A percentile compares a stretch with the other conserved stretches of the same genome.
These are phyloP conservation scores for Ophioninae sp. DNA, from an alignment of 2,888 invertebrate species.

Conservation along the genomic window DNA sequence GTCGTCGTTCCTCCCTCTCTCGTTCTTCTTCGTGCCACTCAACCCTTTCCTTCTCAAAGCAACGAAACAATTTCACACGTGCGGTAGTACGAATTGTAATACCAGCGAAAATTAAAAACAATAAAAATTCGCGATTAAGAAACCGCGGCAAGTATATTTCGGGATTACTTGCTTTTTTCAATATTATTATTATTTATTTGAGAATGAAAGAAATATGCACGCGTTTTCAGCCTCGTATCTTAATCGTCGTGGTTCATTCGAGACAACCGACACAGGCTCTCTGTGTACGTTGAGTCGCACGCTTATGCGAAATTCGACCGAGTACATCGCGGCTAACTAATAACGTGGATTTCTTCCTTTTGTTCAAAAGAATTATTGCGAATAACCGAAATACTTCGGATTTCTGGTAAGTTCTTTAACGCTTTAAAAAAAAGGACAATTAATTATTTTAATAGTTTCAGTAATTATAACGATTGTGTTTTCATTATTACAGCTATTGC, in stretches of 20 bases:
- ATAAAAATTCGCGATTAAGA: conserved; percentile 1
- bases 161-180: not conserved
- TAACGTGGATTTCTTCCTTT: conserved; percentile 19
- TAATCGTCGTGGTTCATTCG: conserved; percentile 33
- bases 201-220: conserved; percentile 20
- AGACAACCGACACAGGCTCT: not conserved
- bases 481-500: no score
- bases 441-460: not conserved
- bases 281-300: conserved; percentile 23
- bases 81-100: conserved; percentile 65
- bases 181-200: no score
- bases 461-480: no score
- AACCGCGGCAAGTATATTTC: conserved; percentile 13
- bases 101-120: not conserved
- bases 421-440: not conserved
- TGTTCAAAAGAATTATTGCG: not conserved
- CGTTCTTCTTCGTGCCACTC: conserved; percentile 8
- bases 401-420: not conserved
- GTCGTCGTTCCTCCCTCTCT: conserved; percentile 25
- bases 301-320: conserved; percentile 17
- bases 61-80: conserved; percentile 70
- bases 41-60: conserved; percentile 27
- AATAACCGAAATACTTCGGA: not conserved
- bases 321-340: conserved; percentile 32
- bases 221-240: conserved; percentile 46